A percentile compares a stretch with the other conserved stretches of the same genome.
phyloP scores from a whole-genome alignment of 2,888 invertebrate genomes.

The Elysia crispata region DNA sequence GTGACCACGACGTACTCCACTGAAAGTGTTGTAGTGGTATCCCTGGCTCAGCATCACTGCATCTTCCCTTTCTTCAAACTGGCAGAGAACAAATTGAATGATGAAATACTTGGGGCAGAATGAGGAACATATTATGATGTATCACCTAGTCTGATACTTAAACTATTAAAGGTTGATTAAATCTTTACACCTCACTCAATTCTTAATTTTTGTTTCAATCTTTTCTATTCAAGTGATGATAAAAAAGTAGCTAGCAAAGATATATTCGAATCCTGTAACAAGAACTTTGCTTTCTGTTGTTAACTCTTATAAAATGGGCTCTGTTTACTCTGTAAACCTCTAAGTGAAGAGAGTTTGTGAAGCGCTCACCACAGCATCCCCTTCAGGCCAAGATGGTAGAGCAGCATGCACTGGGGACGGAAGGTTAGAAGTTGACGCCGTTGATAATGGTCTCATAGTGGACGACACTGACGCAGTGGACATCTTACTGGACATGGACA shows the following conservation, averaged over 20 bases:
- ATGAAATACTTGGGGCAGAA: not conserved
- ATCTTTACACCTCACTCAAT: too few relatives aligned
- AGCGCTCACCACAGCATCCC: slow-evolving; percentile 49
- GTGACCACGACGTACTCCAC: not conserved
- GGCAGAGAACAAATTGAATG: not conserved
- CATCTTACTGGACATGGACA: slow-evolving; percentile 69
- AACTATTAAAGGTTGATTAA: too few relatives aligned
- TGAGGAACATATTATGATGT: not conserved
- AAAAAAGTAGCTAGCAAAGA: too few relatives aligned
- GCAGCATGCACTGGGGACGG: slow-evolving; percentile 55
- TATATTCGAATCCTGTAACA: too few relatives aligned
- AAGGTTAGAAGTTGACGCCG: slow-evolving; percentile 58
- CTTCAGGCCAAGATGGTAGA: slow-evolving; percentile 55
- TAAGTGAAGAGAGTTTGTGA: too few relatives aligned
- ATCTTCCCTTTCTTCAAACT: slow-evolving; percentile 38
- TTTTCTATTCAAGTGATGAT: too few relatives aligned
- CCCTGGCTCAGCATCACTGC: not conserved
- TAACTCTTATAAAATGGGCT: too few relatives aligned
- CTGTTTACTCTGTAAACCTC: too few relatives aligned
- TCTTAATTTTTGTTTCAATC: too few relatives aligned
- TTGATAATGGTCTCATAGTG: slow-evolving; percentile 66
- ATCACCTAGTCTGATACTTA: too few relatives aligned
- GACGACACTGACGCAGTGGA: slow-evolving; percentile 64
- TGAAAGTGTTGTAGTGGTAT: not conserved
- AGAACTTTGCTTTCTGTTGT: too few relatives aligned